Conservation (phyloP, 1,140 invertebrate genomes). For the Laupala kohalensis region DNA sequence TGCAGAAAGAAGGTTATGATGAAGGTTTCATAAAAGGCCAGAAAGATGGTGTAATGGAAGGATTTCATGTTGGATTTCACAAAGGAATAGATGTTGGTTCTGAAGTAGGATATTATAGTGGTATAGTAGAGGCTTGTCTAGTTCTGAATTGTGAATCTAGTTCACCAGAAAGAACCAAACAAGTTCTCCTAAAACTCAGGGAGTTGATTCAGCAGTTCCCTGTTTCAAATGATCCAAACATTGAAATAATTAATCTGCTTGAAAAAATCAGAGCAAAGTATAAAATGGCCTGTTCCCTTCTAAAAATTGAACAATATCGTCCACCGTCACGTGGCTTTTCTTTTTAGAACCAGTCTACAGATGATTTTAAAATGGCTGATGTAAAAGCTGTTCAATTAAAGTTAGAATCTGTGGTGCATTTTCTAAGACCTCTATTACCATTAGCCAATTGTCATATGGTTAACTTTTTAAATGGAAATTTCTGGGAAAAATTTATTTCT, state of each 20-base stretch:
- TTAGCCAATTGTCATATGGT: slow-evolving; percentile 67
- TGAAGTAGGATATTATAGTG: slow-evolving; percentile 45
- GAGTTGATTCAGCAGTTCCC: slow-evolving; percentile 50
- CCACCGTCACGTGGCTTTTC: slow-evolving; percentile 11
- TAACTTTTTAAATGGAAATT: slow-evolving; percentile 57
- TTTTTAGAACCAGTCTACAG: slow-evolving; percentile 16
- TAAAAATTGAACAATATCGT: slow-evolving; percentile 40
- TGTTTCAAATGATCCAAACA: slow-evolving; percentile 40
- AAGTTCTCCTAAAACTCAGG: slow-evolving; percentile 38
- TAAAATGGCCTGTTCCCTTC: slow-evolving; percentile 47
- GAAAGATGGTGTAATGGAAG: slow-evolving; percentile 41
- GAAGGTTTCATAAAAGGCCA: slow-evolving; percentile 40
- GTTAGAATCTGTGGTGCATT: slow-evolving; percentile 38
- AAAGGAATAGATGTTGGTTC: slow-evolving; percentile 46
- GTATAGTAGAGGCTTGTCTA: slow-evolving; percentile 25
- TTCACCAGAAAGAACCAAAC: slow-evolving; percentile 34
- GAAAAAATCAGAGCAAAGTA: slow-evolving; percentile 50
- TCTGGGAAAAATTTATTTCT: slow-evolving; percentile 48
- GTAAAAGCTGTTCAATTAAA: slow-evolving; percentile 21
- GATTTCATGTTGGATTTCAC: slow-evolving; percentile 47
- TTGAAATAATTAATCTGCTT: slow-evolving; percentile 44
- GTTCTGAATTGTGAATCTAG: slow-evolving; percentile 15
- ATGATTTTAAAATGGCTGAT: slow-evolving; percentile 5
- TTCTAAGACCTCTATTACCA: slow-evolving; percentile 40
- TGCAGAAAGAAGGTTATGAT: slow-evolving; percentile 38